phyloP scores from a whole-genome alignment of 2,113 vertebrate genomes.

The Archilochus colubris region DNA sequence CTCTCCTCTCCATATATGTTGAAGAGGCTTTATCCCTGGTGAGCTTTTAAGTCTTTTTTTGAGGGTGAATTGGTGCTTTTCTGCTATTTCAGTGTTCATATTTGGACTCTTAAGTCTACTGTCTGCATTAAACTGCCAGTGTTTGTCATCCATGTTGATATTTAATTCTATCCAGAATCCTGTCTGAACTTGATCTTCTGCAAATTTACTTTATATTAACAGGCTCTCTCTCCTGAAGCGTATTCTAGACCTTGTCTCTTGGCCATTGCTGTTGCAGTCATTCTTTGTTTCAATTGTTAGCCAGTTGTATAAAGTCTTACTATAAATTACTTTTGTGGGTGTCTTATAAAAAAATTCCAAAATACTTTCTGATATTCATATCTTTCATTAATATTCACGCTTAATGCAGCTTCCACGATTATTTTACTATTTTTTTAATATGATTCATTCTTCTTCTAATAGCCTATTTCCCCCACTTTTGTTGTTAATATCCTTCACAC shows the following conservation, averaged over 20 bases:
- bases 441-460: not conserved
- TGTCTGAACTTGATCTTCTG: not conserved
- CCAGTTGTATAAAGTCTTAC: not conserved
- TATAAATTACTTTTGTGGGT: not conserved
- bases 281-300: not conserved
- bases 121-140: not conserved
- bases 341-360: not conserved
- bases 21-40: not conserved
- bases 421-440: not conserved
- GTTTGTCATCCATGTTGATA: not conserved
- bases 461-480: not conserved
- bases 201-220: not conserved
- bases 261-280: not conserved
- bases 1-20: too few relatives aligned
- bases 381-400: not conserved
- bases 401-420: not conserved
- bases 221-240: not conserved
- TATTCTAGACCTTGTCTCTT: not conserved
- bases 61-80: not conserved
- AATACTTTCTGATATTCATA: not conserved
- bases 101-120: not conserved
- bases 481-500: not conserved
- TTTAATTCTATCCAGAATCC: not conserved
- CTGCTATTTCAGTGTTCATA: not conserved
- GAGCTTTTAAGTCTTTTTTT: not conserved